These are phyloP conservation scores for Thecocarcelia acutangulata DNA, from an alignment of 2,888 invertebrate genomes.

Conservation along the genomic window DNA sequence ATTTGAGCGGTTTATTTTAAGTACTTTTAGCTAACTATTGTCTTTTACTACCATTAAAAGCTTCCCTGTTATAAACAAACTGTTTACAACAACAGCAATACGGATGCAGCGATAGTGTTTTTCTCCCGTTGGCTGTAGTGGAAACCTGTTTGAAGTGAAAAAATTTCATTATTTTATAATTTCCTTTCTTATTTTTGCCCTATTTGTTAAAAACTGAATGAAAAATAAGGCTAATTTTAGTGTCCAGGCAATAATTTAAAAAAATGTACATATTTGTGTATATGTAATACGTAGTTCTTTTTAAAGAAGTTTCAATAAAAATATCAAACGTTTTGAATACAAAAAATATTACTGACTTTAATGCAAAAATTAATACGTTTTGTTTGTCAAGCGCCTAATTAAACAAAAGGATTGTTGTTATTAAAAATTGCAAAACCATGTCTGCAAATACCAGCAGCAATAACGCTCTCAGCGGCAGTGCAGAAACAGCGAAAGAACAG, in stretches of 20 bases:
- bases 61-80: constrained; percentile 59
- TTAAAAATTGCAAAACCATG: constrained; percentile 21
- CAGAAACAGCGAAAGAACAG: constrained; percentile 14
- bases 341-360: too few species aligned
- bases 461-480: neutral
- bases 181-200: too few species aligned
- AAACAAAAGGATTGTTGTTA: neutral
- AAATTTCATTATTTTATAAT: too few species aligned
- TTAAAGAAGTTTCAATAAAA: too few species aligned
- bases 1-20: too few species aligned
- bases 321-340: too few species aligned
- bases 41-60: constrained; percentile 23
- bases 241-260: too few species aligned
- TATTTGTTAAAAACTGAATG: too few species aligned
- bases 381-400: neutral
- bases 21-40: neutral
- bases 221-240: too few species aligned
- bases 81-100: constrained; percentile 11
- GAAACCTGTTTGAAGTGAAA: neutral
- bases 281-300: too few species aligned
- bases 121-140: neutral
- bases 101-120: neutral
- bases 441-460: constrained; percentile 8
- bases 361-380: too few species aligned
- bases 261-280: too few species aligned